These are phyloP conservation scores for Syrphus vitripennis DNA, from an alignment of 2,888 invertebrate genomes.

Conservation along the genomic window DNA sequence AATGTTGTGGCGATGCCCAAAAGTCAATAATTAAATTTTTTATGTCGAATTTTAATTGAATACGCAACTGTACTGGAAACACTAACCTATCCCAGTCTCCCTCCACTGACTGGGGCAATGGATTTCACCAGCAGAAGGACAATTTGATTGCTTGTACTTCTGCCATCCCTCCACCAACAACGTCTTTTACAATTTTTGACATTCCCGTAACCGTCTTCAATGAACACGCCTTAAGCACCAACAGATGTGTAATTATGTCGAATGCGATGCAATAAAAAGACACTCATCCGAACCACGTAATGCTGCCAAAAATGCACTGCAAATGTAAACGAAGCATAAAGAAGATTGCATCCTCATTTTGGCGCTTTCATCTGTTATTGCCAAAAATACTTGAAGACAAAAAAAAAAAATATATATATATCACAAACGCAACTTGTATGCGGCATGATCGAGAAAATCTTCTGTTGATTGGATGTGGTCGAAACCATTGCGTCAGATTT, in stretches of 20 bases:
- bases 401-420: not conserved
- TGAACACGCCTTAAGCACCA: slow-evolving; percentile 53
- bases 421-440: slow-evolving; percentile 49
- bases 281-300: slow-evolving; percentile 49
- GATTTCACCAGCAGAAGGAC: slow-evolving; percentile 58
- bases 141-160: slow-evolving; percentile 44
- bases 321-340: slow-evolving; percentile 61
- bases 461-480: slow-evolving; percentile 17
- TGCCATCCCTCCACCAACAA: slow-evolving; percentile 14
- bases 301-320: slow-evolving; percentile 28
- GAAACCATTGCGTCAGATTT: slow-evolving; percentile 57
- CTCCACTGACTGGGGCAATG: slow-evolving; percentile 35
- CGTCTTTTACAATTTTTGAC: slow-evolving; percentile 25
- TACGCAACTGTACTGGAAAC: slow-evolving; percentile 50
- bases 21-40: slow-evolving; percentile 30
- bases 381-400: slow-evolving; percentile 4
- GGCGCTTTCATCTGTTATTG: slow-evolving; percentile 59
- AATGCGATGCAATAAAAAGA: slow-evolving; percentile 63
- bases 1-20: not conserved
- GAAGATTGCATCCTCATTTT: slow-evolving; percentile 59
- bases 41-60: slow-evolving; percentile 49
- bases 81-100: slow-evolving; percentile 65
- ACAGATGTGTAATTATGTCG: slow-evolving; percentile 69
- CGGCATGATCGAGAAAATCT: slow-evolving; percentile 48
- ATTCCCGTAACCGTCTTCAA: slow-evolving; percentile 25